Evolutionary conservation across 2,113 vertebrate genomes (phyloP).

Genomic region (Labeo catla): DNA sequence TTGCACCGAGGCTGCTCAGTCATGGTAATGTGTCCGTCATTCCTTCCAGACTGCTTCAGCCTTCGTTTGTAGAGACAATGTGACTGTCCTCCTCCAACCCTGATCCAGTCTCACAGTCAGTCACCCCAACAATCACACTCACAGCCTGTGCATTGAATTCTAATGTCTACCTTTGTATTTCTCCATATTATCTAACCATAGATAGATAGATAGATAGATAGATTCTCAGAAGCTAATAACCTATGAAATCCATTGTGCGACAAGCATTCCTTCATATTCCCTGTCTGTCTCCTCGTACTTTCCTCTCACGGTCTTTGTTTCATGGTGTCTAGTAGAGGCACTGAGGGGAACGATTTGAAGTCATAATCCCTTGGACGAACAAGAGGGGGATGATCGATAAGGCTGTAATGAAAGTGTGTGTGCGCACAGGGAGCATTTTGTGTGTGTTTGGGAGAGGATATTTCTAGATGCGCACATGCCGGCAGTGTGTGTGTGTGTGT

Average conservation of each 20-base stretch:
- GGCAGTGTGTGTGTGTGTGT: not conserved
- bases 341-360: slow-evolving; percentile 27
- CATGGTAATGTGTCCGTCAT: slow-evolving; percentile 45
- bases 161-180: not conserved
- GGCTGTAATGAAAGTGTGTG: slow-evolving; percentile 18
- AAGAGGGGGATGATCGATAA: slow-evolving; percentile 16
- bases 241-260: not conserved
- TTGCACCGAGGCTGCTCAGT: slow-evolving; percentile 56
- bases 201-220: not conserved
- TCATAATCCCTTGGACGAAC: slow-evolving; percentile 31
- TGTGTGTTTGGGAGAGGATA: slow-evolving; percentile 14
- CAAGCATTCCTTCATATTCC: not conserved
- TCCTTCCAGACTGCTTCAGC: not conserved
- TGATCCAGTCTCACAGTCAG: not conserved
- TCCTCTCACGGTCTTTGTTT: not conserved
- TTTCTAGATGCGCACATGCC: slow-evolving; percentile 4
- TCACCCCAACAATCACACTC: not conserved
- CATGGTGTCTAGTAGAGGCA: slow-evolving; percentile 7
- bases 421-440: not conserved
- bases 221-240: not conserved
- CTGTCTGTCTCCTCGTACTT: not conserved
- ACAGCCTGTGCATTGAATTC: not conserved
- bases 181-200: not conserved
- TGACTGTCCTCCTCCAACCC: slow-evolving; percentile 17
- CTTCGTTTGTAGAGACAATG: slow-evolving; percentile 9